These are phyloP conservation scores for Orthonyx spaldingii DNA, from an alignment of 2,113 vertebrate genomes.

Conservation along the genomic window DNA sequence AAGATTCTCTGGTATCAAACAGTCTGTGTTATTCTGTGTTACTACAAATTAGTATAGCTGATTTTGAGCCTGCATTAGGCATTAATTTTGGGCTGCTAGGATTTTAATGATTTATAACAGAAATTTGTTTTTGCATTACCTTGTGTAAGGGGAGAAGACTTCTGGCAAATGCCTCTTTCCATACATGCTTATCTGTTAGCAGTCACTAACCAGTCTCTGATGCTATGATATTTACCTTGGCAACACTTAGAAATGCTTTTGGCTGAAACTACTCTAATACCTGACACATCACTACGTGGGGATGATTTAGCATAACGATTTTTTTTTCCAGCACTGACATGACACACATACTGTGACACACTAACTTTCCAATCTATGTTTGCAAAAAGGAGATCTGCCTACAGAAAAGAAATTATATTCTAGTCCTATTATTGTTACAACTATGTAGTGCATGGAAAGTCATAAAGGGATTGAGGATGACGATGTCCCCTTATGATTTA, in stretches of 20 bases:
- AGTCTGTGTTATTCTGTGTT: background rate
- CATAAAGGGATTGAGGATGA: background rate
- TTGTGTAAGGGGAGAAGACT: background rate
- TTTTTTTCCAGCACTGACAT: background rate
- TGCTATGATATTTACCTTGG: background rate
- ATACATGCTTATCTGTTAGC: background rate
- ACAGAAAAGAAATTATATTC: background rate
- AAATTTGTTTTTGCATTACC: background rate
- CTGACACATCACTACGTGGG: background rate
- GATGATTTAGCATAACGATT: background rate
- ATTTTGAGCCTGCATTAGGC: background rate
- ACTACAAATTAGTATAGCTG: background rate
- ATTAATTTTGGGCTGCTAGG: background rate
- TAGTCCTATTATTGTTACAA: background rate
- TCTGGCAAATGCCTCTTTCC: background rate
- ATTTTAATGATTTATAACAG: background rate
- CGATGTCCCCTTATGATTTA: rapidly evolving
- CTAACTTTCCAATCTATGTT: background rate
- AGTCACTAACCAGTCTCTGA: background rate
- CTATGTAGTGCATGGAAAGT: background rate
- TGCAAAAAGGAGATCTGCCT: background rate
- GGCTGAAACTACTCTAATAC: background rate
- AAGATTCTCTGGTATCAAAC: background rate
- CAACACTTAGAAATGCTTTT: background rate
- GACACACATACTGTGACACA: background rate